Evolutionary conservation across 2,888 invertebrate genomes (phyloP), one percentile per base, ranked within the genome.

Genomic region (Megalurothrips usitatus): DNA sequence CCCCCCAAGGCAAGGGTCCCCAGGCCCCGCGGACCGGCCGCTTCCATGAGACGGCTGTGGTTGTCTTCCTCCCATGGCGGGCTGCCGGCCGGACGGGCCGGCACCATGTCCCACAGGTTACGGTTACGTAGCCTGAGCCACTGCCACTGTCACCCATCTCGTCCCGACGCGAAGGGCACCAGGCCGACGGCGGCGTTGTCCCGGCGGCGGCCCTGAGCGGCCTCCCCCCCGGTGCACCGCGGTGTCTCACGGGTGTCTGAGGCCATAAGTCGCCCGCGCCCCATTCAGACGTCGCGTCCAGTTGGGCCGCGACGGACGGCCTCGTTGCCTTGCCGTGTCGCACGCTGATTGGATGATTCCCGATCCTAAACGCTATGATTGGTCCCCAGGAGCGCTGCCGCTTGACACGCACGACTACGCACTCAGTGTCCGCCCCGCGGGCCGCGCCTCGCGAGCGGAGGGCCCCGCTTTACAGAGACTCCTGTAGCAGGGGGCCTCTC

Each of bases 301-400:
- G 68, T 68, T 75, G 68, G 68, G 11, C 68, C 23, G 19, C 19
- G n/a, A 3, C 68, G 6, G 23, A 23, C 23, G 1, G 68, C 26
- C 12, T 23, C 26, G 26, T 12, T 26, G 68, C 23, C 26, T 23
- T 10, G 68, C 68, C 68, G 68, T 26, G 23, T 9, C 26, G 68
- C 9, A 12, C 68, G 23, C 68, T 75, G 68, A 75, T 75, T 75
- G 68, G 68, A 75, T 75, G 23, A 75, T 75, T 75, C 23, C 68
- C 68, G 68, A 75, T 75, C 68, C 68, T 75, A 23, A 75, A 75
- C 26, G 12, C 26, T 26, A 12, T 75, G 68, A 75, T 75, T 75
- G 68, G 68, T 26, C 23, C 23, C 19, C 58, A 23, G 68, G 23
- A 26, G 12, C 23, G 26, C 68, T 23, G 68, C 26, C 49, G 12